Base-by-base conservation (phyloP, 2,113 vertebrate species). In the Pycnonotus jocosus region DNA sequence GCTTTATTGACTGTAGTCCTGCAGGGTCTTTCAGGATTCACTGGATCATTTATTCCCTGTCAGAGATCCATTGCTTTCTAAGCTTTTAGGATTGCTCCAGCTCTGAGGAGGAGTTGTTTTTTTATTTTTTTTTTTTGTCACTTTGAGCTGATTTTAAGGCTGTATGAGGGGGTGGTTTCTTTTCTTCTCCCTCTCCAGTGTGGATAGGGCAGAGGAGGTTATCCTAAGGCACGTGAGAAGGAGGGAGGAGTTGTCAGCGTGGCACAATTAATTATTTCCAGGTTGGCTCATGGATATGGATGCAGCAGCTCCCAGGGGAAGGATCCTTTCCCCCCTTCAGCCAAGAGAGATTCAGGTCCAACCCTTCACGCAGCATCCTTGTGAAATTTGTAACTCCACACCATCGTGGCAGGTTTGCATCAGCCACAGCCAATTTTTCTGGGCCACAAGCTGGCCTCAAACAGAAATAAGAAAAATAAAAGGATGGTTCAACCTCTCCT, bases 1-100 rank as follows among this genome's bases (percentile, higher is more conserved):
- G 79, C 85, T 94, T 97, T 94, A 94, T 94, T 95, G 95, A 93
- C 93, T 90, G 85, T 30, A 86, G 79, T 78, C 79, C 83, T 94
- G 81, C 17, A 1, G 84, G 88, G 77, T 87, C 87, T 94, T 94
- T 71, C 68, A 93, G 82, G 86, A 96, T 93, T 96, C 94, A 53
- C 85, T 64, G 48, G 80, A 86, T 74, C 93, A 48, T 96, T 95
- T 94, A 94, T 92, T 92, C 92, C 69, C 90, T 92, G 85, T 54
- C 3, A 2, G 66, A 91, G 68, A 94, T 66, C 74, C 50, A 35
- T 65, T 0, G 2, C n/a, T 35, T 89, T 95, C 88, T 61, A 72
- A 92, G 83, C 81, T 90, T 80, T 83, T 40, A 91, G 62, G 70
- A 82, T 30, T 74, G 58, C 48, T 40, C 1, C 0, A 66, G 74